These are phyloP conservation scores for Diorhabda elongata DNA, from an alignment of 1,140 invertebrate species.

Conservation along the genomic window DNA sequence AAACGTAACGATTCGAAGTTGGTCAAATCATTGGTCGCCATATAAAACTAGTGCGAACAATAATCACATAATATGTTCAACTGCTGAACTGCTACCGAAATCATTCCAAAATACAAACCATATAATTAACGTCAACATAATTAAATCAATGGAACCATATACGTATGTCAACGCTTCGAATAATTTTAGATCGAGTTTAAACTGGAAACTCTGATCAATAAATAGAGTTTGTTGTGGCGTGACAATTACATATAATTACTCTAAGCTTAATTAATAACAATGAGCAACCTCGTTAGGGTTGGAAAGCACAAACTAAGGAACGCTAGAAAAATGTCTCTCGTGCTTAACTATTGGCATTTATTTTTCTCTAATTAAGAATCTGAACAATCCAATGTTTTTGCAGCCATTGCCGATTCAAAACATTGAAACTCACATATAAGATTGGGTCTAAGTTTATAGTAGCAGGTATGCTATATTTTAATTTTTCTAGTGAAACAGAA, in stretches of 20 bases:
- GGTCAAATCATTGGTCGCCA: neutral
- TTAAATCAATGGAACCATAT: slow-evolving; percentile 1
- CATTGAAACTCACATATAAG: no score
- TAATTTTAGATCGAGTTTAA: neutral
- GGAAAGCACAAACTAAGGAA: no score
- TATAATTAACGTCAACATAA: neutral
- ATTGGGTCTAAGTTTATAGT: no score
- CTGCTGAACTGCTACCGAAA: neutral
- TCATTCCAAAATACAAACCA: neutral
- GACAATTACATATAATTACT: neutral
- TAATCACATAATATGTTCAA: neutral
- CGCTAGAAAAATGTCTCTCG: no score
- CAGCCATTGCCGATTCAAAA: no score
- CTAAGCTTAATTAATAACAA: neutral
- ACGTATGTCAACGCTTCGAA: neutral
- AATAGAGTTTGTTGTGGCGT: neutral
- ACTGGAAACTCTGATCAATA: neutral
- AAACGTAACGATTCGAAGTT: no score
- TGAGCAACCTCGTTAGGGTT: no score
- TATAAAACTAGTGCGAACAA: neutral
- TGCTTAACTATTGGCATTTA: no score
- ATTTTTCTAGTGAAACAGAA: no score
- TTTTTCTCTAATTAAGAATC: no score
- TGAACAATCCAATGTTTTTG: no score
- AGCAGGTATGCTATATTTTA: no score